Base-by-base conservation (phyloP, 1,140 invertebrate species). In the Lepidurus couesii region DNA sequence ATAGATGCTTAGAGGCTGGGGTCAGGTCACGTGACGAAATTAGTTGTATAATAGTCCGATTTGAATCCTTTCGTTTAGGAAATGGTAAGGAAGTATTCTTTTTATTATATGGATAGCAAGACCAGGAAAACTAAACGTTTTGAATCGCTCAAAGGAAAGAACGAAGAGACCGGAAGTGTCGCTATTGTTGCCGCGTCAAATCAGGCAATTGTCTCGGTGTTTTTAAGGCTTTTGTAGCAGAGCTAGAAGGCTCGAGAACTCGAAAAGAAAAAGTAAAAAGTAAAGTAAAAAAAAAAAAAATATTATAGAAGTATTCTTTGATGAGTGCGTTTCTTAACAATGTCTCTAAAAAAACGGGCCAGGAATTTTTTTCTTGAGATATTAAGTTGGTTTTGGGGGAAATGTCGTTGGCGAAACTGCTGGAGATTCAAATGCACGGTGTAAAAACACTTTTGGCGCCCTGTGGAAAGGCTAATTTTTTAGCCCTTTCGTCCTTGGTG, bases 31-130 rank as follows among this genome's bases (percentile, higher is more conserved):
- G 53, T 7, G 53, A 65, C 21, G 53, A 65, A 65, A 65, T 65
- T 65, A 65, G 53, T 65, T 65, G 53, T 65, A 65, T 65, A 65
- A 65, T 65, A 65, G 53, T 21, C 53, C 53, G 53, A 13, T 65
- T 65, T 21, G 53, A 65, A 65, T 65, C 53, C 53, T 21, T 65
- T 65, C 53, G 21, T 65, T 65, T 65, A 0, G 21, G 53, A 65
- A n/a, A 65, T 65, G 21, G 53, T 65, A 65, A 65, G 21, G 21
- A 16, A 7, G 13, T 9, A n/a, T 65, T 65, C 21, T 65, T 21
- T 65, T 16, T 65, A n/a, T 65, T 7, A 65, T 65, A 65, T 65
- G 21, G 16, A n/a, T 65, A 65, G 53, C n/a, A 16, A 65, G n/a
- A 65, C 53, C 53, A 65, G 53, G 53, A 65, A 65, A 65, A 65